Evolutionary conservation across 2,797 vertebrate species (phyloP), one percentile per base, ranked within the genome.

Genomic region (Hipposideros larvatus): DNA sequence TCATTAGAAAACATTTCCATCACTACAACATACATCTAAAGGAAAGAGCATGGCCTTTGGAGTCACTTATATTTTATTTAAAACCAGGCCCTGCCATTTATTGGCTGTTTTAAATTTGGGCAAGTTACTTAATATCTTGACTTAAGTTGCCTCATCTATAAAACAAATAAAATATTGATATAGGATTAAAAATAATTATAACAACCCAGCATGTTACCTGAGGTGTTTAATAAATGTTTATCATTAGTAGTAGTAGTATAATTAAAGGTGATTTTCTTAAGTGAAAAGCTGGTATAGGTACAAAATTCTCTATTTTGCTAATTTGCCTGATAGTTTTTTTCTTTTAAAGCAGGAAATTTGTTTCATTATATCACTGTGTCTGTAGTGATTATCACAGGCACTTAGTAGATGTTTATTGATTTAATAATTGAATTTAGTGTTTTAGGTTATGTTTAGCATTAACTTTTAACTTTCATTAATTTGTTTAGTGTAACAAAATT

Each of bases 91-190:
- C 46, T 88, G 71, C 28, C 31, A 57, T 31, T 93, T 93, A 65
- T 1, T 88, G 18, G 1, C 21, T 87, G 6, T 46, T 90, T 87
- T 85, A 86, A 85, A 73, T 89, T 61, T 71, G 55, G 63, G 3
- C 48, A 94, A 68, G 37, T 91, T 96, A 46, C 21, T 87, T 92
- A 83, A 53, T 87, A 37, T 57, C n/a, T 94, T 87, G 41, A 87
- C 51, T 90, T 79, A 7, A 84, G 57, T 88, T 93, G 31, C 43
- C 21, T 93, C 53, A 68, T 79, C 65, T 87, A 26, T 87, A 80
- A 94, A 91, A 94, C n/a, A 84, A 95, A 80, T 80, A 82, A 92
- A 80, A 82, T 18, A n/a, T 74, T 82, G 22, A 70, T 87, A 90
- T 77, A 73, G 51, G 37, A 63, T 78, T 94, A 93, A 89, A 91